Conservation (phyloP, 2,113 vertebrate genomes). For the Hippocampus abdominalis region DNA sequence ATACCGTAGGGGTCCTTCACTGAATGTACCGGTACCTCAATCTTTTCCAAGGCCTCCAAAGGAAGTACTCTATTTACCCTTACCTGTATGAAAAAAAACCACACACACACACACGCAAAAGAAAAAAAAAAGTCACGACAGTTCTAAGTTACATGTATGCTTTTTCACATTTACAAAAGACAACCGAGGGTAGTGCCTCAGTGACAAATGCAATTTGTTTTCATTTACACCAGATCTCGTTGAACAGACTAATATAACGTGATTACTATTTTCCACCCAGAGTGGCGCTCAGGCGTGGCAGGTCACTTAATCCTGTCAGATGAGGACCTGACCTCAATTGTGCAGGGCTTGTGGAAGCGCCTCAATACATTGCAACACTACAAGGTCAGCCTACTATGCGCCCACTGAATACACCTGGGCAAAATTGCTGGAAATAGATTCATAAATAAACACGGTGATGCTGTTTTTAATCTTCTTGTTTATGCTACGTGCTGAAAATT, state of each 20-base stretch:
- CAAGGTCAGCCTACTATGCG: constrained; percentile 74
- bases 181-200: neutral
- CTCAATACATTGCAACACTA: constrained; percentile 96
- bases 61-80: too few relatives aligned
- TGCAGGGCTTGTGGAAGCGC: constrained; percentile 92
- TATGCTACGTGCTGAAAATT: neutral
- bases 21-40: too few relatives aligned
- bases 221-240: neutral
- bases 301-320: constrained; percentile 96
- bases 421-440: neutral
- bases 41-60: too few relatives aligned
- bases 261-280: constrained; percentile 54
- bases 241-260: neutral
- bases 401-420: neutral
- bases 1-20: too few relatives aligned
- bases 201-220: neutral
- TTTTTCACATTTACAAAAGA: too few relatives aligned
- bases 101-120: neutral
- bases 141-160: too few relatives aligned
- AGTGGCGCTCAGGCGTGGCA: constrained; percentile 91
- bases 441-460: neutral
- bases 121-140: too few relatives aligned
- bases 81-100: neutral
- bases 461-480: neutral
- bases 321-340: constrained; percentile 92